Evolutionary conservation across 2,888 invertebrate species (phyloP).

Genomic region (Cerceris rybyensis): DNA sequence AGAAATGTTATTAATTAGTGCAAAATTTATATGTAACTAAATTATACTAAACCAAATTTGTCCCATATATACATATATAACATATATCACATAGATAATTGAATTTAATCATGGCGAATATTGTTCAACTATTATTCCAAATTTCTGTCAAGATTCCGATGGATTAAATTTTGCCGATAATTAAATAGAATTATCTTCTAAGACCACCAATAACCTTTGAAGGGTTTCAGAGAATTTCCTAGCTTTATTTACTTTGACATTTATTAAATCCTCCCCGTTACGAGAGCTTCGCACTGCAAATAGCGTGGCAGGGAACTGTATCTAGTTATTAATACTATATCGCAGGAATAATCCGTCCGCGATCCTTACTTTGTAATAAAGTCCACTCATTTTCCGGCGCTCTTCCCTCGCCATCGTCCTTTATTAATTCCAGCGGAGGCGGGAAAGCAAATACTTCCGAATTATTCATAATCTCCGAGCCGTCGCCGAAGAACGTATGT

Average conservation of each 20-base stretch:
- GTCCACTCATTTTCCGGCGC: conserved; percentile 31
- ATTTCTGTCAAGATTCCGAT: no score
- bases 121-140: no score
- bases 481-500: conserved; percentile 36
- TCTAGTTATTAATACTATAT: neutral
- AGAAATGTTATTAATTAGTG: no score
- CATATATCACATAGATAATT: no score
- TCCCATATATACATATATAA: no score
- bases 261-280: conserved; percentile 6
- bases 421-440: conserved; percentile 58
- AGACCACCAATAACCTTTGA: neutral
- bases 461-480: conserved; percentile 64
- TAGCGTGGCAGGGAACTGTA: neutral
- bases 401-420: conserved; percentile 20
- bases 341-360: conserved; percentile 3
- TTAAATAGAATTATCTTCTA: neutral
- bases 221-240: neutral
- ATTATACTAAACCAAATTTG: no score
- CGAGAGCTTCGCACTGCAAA: neutral
- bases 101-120: no score
- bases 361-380: conserved; percentile 36
- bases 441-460: conserved; percentile 64
- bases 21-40: no score
- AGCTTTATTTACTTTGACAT: conserved; percentile 8
- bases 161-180: neutral